Evolutionary conservation across 2,113 vertebrate genomes (phyloP).

Genomic region (Diphyllodes magnificus): DNA sequence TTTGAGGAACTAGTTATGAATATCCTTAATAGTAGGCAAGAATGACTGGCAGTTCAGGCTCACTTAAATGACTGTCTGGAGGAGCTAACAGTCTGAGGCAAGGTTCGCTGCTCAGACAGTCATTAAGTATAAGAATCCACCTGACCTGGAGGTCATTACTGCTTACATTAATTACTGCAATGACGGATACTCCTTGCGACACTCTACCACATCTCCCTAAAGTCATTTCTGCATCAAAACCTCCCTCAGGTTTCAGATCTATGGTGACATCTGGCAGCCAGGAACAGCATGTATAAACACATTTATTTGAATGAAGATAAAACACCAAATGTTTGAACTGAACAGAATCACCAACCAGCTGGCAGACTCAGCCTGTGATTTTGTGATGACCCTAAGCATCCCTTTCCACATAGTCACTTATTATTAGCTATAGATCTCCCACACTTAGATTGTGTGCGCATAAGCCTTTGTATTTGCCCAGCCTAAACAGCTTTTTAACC

Average conservation of each 20-base stretch:
- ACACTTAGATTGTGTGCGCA: not conserved
- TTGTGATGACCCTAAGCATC: not conserved
- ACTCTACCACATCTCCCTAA: not conserved
- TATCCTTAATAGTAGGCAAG: not conserved
- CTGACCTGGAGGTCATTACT: constrained; percentile 23
- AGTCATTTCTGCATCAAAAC: not conserved
- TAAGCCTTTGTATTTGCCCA: not conserved
- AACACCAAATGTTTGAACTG: not conserved
- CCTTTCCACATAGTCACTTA: not conserved
- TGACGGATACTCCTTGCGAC: not conserved
- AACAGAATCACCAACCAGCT: not conserved
- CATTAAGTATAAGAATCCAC: constrained; percentile 6
- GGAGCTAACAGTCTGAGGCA: constrained; percentile 1
- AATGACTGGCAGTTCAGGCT: not conserved
- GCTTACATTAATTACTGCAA: not conserved
- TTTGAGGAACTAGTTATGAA: not conserved
- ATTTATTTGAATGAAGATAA: not conserved
- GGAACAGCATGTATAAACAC: not conserved
- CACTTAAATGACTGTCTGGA: not conserved
- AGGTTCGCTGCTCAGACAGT: not conserved
- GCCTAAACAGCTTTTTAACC: not conserved
- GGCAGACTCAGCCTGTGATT: not conserved
- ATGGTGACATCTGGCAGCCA: not conserved
- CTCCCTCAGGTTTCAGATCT: not conserved
- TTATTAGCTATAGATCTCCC: not conserved